Evolutionary conservation across 2,113 vertebrate species (phyloP), one percentile per base, ranked within the genome.

Genomic region (Collichthys lucidus): DNA sequence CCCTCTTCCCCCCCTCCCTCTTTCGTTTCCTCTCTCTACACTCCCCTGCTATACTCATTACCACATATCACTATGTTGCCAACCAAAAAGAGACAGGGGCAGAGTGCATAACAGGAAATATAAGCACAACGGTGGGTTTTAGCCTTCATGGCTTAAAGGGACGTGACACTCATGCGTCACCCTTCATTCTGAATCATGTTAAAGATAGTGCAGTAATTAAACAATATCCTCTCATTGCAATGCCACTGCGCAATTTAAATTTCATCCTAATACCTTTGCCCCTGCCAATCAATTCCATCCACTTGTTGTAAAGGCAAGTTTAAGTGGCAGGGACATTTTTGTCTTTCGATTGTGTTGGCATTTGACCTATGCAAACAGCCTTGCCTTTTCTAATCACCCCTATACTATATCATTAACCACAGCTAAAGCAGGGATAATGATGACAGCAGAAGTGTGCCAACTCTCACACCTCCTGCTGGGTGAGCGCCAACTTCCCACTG

Each of bases 41-140:
- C 12, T 72, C 65, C 42, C 74, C 66, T 40, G 46, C 83, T 79
- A 60, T 75, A 74, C 31, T 79, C 86, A 92, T 90, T 89, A 88
- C 63, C 64, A 67, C 81, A 68, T 64, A 79, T 85, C 67, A 82
- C 81, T 61, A 40, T 74, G 56, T 61, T 85, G 79, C 74, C 87
- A 73, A 79, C 77, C 65, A 83, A 64, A 74, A 50, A 86, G 60
- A 74, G 61, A 65, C 40, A 49, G 73, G 68, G 42, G 67, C 59
- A 79, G 52, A 53, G 70, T 82, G 74, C 74, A 65, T 24, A 31
- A 53, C 61, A 81, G 76, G 64, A 84, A 90, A 84, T 63, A 79
- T 77, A 78, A 70, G 26, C 62, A 78, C 35, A 65, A 60, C 15
- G 22, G 5, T 67, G 68, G 31, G 53, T 65, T 77, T 74, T 56